Conservation (phyloP, 2,888 invertebrate genomes). For the Polyommatus icarus region DNA sequence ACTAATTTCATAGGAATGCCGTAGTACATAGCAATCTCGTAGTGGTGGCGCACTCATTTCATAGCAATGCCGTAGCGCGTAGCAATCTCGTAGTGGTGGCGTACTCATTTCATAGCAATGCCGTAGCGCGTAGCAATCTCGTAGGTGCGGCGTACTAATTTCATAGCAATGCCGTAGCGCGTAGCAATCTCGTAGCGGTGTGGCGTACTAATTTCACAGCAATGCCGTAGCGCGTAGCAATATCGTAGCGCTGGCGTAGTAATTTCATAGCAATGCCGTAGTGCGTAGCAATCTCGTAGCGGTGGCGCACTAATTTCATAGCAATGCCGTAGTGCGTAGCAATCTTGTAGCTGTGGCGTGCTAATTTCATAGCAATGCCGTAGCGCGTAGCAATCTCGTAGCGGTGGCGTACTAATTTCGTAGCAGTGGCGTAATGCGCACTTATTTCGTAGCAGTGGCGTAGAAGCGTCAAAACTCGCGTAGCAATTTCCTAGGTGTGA, state of each 20-base stretch:
- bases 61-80: too few species aligned
- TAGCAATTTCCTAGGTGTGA: not conserved
- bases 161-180: not conserved
- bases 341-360: too few species aligned
- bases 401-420: not conserved
- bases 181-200: not conserved
- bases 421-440: not conserved
- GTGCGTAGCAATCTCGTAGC: conserved; percentile 1
- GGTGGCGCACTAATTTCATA: not conserved
- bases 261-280: too few species aligned
- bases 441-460: not conserved
- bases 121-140: too few species aligned
- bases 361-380: too few species aligned
- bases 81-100: too few species aligned
- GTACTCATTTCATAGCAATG: not conserved
- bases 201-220: not conserved
- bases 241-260: not conserved
- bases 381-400: not conserved
- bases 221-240: too few species aligned
- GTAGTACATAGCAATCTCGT: not conserved
- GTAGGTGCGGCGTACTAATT: too few species aligned
- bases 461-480: not conserved
- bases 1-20: too few species aligned
- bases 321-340: not conserved
- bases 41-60: too few species aligned